phyloP scores from a whole-genome alignment of 2,888 invertebrate species.

The Tenthredo notha region DNA sequence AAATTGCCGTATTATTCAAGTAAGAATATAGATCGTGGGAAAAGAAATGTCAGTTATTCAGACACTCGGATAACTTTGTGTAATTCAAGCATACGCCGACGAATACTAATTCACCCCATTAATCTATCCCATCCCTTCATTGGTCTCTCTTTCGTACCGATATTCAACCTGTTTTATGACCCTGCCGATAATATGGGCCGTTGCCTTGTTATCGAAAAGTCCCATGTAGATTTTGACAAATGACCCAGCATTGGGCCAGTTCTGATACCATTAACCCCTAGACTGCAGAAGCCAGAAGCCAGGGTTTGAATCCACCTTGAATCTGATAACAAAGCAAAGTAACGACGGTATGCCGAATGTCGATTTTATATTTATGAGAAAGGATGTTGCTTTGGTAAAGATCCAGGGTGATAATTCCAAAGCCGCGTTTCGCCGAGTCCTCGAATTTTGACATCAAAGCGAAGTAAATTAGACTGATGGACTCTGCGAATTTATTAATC shows the following conservation, averaged over 20 bases:
- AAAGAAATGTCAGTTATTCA: constrained; percentile 59
- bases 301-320: not conserved
- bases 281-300: not conserved
- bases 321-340: constrained; percentile 5
- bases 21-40: constrained; percentile 70
- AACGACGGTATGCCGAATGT: not conserved
- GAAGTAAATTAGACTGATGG: not conserved
- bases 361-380: no score
- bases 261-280: not conserved
- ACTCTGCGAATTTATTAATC: constrained; percentile 1
- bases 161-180: constrained; percentile 40
- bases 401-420: not conserved
- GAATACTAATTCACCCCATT: constrained; percentile 76
- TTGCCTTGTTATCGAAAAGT: constrained; percentile 41
- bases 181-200: constrained; percentile 16
- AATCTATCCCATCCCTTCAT: constrained; percentile 66
- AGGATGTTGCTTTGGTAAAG: not conserved
- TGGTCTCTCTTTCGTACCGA: not conserved
- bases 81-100: constrained; percentile 75
- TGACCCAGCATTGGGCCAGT: constrained; percentile 20
- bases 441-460: not conserved
- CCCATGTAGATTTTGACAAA: constrained; percentile 40
- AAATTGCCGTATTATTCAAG: constrained; percentile 75
- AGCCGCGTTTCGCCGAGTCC: no score
- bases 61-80: constrained; percentile 70